A percentile compares a stretch with the other conserved stretches of the same genome.
Evolutionary conservation across 2,888 invertebrate species (phyloP).

Genomic region (Stenurella melanura): DNA sequence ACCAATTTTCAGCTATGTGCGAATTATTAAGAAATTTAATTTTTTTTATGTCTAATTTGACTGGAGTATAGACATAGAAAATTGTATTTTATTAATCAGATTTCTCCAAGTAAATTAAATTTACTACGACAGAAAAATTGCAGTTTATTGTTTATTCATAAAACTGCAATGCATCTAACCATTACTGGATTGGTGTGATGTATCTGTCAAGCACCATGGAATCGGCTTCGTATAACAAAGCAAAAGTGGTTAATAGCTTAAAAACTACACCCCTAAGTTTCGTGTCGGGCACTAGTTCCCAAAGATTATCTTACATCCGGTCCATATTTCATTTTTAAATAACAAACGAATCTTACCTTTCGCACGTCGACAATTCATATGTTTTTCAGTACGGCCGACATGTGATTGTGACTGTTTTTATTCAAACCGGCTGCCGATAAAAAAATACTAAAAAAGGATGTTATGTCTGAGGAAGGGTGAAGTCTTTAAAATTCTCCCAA

Average conservation of each 20-base stretch:
- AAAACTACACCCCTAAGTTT: conserved; percentile 44
- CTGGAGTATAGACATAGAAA: too few species aligned
- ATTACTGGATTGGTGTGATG: too few species aligned
- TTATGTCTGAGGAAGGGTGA: conserved; percentile 68
- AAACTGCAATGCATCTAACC: too few species aligned
- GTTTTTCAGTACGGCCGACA: conserved; percentile 52
- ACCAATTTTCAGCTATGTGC: too few species aligned
- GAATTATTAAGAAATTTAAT: too few species aligned
- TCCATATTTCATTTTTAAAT: conserved; percentile 51
- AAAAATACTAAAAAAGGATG: conserved; percentile 65
- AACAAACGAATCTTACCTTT: conserved; percentile 58
- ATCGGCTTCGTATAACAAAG: neutral
- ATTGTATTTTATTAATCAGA: too few species aligned
- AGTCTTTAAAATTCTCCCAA: conserved; percentile 62
- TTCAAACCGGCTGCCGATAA: conserved; percentile 52
- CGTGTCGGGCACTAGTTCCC: conserved; percentile 51
- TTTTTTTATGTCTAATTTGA: too few species aligned
- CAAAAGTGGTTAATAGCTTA: conserved; percentile 39
- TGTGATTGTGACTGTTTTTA: conserved; percentile 56
- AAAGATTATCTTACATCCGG: conserved; percentile 56
- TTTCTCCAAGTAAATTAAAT: too few species aligned
- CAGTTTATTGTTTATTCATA: too few species aligned
- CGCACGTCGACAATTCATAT: conserved; percentile 56
- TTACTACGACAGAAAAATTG: too few species aligned
- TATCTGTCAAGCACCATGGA: conserved; percentile 4